Conservation (phyloP, 2,797 vertebrate genomes). For the Anguilla pacifica region DNA sequence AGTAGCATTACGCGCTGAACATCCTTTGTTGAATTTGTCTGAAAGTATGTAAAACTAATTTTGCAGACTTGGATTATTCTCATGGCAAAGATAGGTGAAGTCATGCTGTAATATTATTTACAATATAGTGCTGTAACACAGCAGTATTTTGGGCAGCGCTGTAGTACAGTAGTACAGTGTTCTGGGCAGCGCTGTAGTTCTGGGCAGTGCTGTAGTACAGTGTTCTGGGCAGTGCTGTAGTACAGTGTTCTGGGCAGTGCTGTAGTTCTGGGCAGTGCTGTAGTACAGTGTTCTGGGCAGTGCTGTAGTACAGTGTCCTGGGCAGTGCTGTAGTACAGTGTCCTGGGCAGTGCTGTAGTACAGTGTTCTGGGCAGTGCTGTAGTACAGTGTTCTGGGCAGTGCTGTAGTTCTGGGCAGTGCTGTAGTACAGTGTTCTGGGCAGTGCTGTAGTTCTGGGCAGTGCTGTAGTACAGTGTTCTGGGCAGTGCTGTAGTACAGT, state of each 20-base stretch:
- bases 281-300: not conserved
- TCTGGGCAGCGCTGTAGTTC: too few species aligned
- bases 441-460: conserved; percentile 6
- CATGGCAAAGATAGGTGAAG: not conserved
- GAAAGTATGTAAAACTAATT: not conserved
- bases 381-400: not conserved
- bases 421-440: not conserved
- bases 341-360: not conserved
- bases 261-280: not conserved
- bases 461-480: conserved; percentile 31
- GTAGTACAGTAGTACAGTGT: too few species aligned
- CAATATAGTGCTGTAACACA: not conserved
- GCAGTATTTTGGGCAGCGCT: too few species aligned
- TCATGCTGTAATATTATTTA: not conserved
- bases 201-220: too few species aligned
- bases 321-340: not conserved
- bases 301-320: not conserved
- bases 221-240: too few species aligned
- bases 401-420: not conserved
- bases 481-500: too few species aligned
- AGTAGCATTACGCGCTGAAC: not conserved
- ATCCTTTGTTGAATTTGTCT: not conserved
- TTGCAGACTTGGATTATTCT: not conserved
- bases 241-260: not conserved
- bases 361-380: not conserved